Conservation (phyloP, 2,113 vertebrate species). For the Procapra przewalskii region DNA sequence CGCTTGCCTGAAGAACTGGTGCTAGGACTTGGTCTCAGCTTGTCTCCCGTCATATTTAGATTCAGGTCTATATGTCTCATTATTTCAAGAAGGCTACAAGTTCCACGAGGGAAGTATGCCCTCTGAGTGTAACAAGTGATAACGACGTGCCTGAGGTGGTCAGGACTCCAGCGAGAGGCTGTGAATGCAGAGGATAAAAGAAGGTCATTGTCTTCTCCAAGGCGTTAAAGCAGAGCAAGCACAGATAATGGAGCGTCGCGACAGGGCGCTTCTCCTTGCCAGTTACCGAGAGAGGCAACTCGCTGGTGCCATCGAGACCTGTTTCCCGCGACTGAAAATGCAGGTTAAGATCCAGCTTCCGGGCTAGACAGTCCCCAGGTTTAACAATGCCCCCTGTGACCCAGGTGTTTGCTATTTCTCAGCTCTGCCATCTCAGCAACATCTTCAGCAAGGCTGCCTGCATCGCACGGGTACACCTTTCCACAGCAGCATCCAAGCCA, state of each 20-base stretch:
- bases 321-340: accelerated
- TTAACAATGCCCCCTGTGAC: background rate
- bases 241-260: accelerated
- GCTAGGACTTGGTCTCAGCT: background rate
- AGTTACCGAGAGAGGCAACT: background rate
- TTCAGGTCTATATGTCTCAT: background rate
- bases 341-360: background rate
- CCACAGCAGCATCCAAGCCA: accelerated
- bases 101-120: background rate
- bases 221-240: background rate
- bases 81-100: background rate
- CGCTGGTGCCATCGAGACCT: accelerated
- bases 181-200: background rate
- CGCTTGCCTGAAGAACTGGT: background rate
- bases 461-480: accelerated
- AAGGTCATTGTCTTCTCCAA: background rate
- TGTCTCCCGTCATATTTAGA: background rate
- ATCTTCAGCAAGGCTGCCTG: accelerated
- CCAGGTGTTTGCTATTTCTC: background rate
- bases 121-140: background rate
- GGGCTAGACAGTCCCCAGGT: accelerated
- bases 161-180: background rate
- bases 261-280: too few relatives aligned
- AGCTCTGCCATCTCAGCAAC: too few relatives aligned
- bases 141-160: background rate